Base-by-base conservation (phyloP, 1,140 invertebrate genomes). In the Achroia grisella region DNA sequence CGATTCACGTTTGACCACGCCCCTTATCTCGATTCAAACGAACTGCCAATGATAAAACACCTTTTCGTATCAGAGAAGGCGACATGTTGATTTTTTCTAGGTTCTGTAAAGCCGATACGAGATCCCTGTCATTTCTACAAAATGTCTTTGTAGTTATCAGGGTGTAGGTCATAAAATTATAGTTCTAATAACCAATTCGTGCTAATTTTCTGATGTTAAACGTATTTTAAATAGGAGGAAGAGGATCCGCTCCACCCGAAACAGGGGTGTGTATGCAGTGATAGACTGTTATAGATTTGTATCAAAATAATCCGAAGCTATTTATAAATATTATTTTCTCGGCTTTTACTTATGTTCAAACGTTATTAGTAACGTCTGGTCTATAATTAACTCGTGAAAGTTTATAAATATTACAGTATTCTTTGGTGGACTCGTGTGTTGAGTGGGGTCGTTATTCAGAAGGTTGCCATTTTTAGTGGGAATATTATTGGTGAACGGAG, bases 321-420 rank as follows among this genome's bases (percentile, higher is more conserved):
- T 86, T 86, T 86, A 86, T 86, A 86, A 86, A 86, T 86, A 86
- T 82, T 86, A 86, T 85, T 86, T 84, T 85, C 76, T 75, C 70
- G 76, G 74, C 80, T 81, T 86, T 85, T 82, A 82, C 78, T 82
- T 83, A 84, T 84, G 78, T 84, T 81, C 80, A 82, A 82, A 83
- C 76, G 75, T 81, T 84, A 84, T 80, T 82, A 85, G 76, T 84
- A 86, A 71, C 77, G 75, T 84, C 76, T 81, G 71, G 59, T 80
- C 81, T 85, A 85, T 80, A 79, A 84, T 82, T 86, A 84, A 80
- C 70, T 61, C 57, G 67, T 72, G 77, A 80, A 85, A 85, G 78
- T 86, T 84, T 85, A 81, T 84, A 85, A 86, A 86, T 85, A 84
- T 85, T 82, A 77, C 71, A 72, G 66, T 79, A 67, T 76, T 71